A percentile compares a stretch with the other conserved stretches of the same genome.
Evolutionary conservation across 1,140 invertebrate species (phyloP).

Genomic region (Drosophila obscura): DNA sequence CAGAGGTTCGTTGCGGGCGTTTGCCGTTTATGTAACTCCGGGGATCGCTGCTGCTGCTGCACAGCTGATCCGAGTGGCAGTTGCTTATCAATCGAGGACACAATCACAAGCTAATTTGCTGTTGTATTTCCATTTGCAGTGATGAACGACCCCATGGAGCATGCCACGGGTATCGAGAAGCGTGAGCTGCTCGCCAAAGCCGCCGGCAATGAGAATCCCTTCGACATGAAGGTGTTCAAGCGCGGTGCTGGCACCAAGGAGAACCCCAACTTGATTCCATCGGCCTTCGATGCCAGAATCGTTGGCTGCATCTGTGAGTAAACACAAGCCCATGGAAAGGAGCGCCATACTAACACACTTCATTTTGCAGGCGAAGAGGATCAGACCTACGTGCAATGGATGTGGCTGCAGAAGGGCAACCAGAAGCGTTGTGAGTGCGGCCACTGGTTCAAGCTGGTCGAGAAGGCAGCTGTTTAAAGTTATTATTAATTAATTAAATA

Average conservation of each 20-base stretch:
- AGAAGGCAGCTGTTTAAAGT: slow-evolving; percentile 88
- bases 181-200: slow-evolving; percentile 92
- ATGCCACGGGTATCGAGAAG: slow-evolving; percentile 96
- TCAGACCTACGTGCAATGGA: slow-evolving; percentile 93
- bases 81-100: slow-evolving; percentile 36
- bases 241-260: slow-evolving; percentile 92
- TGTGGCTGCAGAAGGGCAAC: slow-evolving; percentile 95
- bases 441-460: slow-evolving; percentile 96
- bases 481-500: slow-evolving; percentile 81
- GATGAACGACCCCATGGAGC: slow-evolving; percentile 94
- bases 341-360: neutral
- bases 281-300: slow-evolving; percentile 93
- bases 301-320: slow-evolving; percentile 96
- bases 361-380: slow-evolving; percentile 91
- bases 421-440: slow-evolving; percentile 97
- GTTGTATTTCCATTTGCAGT: slow-evolving; percentile 83
- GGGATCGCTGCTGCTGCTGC: neutral
- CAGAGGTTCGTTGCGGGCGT: neutral
- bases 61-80: slow-evolving; percentile 24
- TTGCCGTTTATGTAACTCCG: slow-evolving; percentile 59
- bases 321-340: too few species aligned
- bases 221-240: slow-evolving; percentile 92
- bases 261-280: slow-evolving; percentile 94
- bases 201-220: slow-evolving; percentile 96
- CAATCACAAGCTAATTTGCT: slow-evolving; percentile 20